Conservation (phyloP, 2,113 vertebrate species). For the Erythrocebus patas region DNA sequence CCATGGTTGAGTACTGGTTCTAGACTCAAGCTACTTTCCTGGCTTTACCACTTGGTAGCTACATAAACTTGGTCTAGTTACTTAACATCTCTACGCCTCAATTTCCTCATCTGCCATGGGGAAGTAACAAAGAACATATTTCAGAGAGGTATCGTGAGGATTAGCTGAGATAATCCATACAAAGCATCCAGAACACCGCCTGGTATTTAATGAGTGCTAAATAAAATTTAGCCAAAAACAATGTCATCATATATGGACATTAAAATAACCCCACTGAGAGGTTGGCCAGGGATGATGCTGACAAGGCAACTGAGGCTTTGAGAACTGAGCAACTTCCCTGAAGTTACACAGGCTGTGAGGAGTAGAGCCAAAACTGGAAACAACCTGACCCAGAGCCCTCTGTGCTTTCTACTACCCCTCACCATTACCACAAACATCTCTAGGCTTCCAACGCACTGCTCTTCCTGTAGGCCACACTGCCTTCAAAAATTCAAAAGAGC, state of each 20-base stretch:
- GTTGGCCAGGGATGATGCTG: neutral
- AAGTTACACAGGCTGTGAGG: neutral
- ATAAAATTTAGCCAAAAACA: constrained; percentile 11
- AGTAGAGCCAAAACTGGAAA: neutral
- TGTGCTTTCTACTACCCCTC: neutral
- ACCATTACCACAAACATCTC: neutral
- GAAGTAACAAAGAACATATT: neutral
- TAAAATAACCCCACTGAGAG: neutral
- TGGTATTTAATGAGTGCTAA: neutral
- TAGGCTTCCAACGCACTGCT: neutral
- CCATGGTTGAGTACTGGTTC: neutral
- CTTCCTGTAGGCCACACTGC: neutral
- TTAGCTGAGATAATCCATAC: neutral
- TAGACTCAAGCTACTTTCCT: neutral
- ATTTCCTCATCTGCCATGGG: neutral
- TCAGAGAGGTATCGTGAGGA: neutral
- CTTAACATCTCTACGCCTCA: neutral
- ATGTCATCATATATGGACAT: neutral
- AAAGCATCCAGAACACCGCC: neutral
- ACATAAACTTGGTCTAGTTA: neutral
- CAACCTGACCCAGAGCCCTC: neutral
- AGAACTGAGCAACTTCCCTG: neutral
- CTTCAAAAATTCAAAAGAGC: neutral
- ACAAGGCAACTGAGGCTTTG: neutral
- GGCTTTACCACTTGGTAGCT: neutral